phyloP scores from a whole-genome alignment of 2,797 vertebrate species.

The Poecilia wingei region DNA sequence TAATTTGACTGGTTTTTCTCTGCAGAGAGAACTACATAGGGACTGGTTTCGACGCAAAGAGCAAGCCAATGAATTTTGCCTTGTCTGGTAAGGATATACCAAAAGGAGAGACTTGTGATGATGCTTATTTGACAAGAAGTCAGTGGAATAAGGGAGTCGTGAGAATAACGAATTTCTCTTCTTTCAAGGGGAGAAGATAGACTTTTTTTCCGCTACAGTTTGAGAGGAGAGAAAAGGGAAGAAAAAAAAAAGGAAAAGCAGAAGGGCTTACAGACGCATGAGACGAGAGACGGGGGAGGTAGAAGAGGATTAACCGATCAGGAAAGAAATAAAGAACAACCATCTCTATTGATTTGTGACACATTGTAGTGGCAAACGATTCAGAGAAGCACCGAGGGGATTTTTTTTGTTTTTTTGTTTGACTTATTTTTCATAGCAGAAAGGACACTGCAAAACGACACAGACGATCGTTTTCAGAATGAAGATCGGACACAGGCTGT shows the following conservation, averaged over 20 bases:
- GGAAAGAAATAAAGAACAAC: slow-evolving; percentile 26
- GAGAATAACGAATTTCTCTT: slow-evolving; percentile 46
- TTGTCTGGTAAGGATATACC: slow-evolving; percentile 35
- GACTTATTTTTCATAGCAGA: background rate
- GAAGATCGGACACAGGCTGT: slow-evolving; percentile 52
- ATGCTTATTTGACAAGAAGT: slow-evolving; percentile 42
- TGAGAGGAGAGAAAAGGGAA: slow-evolving; percentile 30
- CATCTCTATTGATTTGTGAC: slow-evolving; percentile 9
- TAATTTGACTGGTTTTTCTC: slow-evolving; percentile 21
- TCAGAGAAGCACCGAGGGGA: slow-evolving; percentile 7
- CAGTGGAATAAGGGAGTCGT: slow-evolving; percentile 21
- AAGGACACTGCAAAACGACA: slow-evolving; percentile 12
- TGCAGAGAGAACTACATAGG: slow-evolving; percentile 5
- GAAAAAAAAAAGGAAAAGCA: slow-evolving; percentile 3
- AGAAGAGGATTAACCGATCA: slow-evolving; percentile 30
- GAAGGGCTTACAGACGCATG: slow-evolving; percentile 45
- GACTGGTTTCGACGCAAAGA: background rate
- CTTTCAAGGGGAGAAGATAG: slow-evolving; percentile 36
- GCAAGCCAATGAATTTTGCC: background rate
- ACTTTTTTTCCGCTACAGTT: slow-evolving; percentile 22
- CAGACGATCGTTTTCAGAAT: slow-evolving; percentile 33
- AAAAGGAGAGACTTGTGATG: slow-evolving; percentile 26
- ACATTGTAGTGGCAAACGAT: background rate
- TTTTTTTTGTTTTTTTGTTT: background rate
- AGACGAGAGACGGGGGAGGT: slow-evolving; percentile 31